Evolutionary conservation across 2,797 vertebrate genomes (phyloP).

Genomic region (Sebastolobus alascanus): DNA sequence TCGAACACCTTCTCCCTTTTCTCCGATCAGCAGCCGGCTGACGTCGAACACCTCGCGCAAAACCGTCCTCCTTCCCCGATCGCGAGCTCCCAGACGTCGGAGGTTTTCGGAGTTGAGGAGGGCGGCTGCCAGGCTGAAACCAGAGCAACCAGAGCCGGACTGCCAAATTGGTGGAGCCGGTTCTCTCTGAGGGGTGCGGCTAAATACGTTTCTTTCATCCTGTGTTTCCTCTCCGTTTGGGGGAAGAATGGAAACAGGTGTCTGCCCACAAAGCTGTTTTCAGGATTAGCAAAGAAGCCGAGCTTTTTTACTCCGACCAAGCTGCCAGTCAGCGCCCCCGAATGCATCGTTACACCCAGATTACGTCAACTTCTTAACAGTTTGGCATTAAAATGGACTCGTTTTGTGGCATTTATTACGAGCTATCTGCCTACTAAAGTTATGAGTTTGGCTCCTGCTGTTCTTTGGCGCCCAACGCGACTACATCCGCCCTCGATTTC

Average conservation of each 20-base stretch:
- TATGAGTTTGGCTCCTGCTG: slow-evolving; percentile 16
- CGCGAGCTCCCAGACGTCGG: slow-evolving; percentile 71
- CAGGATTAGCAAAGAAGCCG: slow-evolving; percentile 78
- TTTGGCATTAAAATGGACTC: slow-evolving; percentile 19
- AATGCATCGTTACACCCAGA: not conserved
- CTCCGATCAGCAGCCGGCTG: slow-evolving; percentile 81
- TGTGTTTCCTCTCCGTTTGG: slow-evolving; percentile 80
- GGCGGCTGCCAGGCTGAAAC: slow-evolving; percentile 26
- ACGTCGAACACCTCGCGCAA: slow-evolving; percentile 62
- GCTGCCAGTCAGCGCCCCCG: not conserved
- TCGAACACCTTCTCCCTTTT: slow-evolving; percentile 69
- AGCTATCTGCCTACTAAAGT: slow-evolving; percentile 38
- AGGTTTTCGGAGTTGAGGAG: slow-evolving; percentile 44
- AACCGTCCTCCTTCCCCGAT: slow-evolving; percentile 78
- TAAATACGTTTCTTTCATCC: slow-evolving; percentile 80
- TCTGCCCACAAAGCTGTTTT: slow-evolving; percentile 65
- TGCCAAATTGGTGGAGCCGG: slow-evolving; percentile 78
- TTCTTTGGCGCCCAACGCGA: slow-evolving; percentile 20
- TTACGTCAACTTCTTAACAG: slow-evolving; percentile 18
- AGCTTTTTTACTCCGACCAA: slow-evolving; percentile 19
- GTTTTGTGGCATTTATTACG: slow-evolving; percentile 34
- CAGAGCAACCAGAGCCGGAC: slow-evolving; percentile 30
- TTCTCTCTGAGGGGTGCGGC: slow-evolving; percentile 81
- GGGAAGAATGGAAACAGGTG: slow-evolving; percentile 83
- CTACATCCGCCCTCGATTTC: slow-evolving; percentile 31